Base-by-base conservation (phyloP, 1,140 invertebrate genomes). In the Aphelinus atriplicis region DNA sequence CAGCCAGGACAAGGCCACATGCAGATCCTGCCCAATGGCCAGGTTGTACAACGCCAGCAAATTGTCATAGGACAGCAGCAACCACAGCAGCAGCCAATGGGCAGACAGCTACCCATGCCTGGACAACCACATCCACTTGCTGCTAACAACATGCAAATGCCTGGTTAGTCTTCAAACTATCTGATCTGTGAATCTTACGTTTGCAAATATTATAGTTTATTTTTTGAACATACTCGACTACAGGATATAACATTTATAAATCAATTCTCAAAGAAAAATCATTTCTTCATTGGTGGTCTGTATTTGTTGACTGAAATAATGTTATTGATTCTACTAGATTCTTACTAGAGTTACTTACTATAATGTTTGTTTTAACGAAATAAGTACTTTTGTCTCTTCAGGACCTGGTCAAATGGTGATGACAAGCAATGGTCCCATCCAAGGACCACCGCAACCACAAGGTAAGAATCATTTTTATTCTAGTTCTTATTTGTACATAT, bases 21-120 rank as follows among this genome's bases (percentile, higher is more conserved):
- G 1, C 80, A 77, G 63, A 75, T 81, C 3, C 2, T 68, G 7
- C 71, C 65, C 3, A 73, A 73, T 46, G 63, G 65, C 53, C 65
- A 61, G 2, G 55, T 80, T 10, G 50, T 76, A 7, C 72, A 72
- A 57, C 71, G 61, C 1, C 76, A 74, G 45, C 71, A 77, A 7
- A 64, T 63, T 7, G 68, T 78, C 4, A 68, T 68, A 7, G 58
- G 58, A 10, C 73, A 71, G 62, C 6, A n/a, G 1, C 58, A 55
- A 3, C 71, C 60, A 1, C 43, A n/a, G 2, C 73, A 68, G 3
- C 67, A 58, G 5, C 43, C 3, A 2, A 63, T 69, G 26, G 4
- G 51, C 0, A 70, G 67, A 47, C 67, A 70, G 5, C 58, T 75
- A 46, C 47, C 58, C 46, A 57, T 75, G 42, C 47, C 78, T 0